Percentiles rank a stretch among this genome's conserved stretches.
Evolutionary conservation across 2,888 invertebrate species (phyloP).

Genomic region (Rhagonycha lutea): DNA sequence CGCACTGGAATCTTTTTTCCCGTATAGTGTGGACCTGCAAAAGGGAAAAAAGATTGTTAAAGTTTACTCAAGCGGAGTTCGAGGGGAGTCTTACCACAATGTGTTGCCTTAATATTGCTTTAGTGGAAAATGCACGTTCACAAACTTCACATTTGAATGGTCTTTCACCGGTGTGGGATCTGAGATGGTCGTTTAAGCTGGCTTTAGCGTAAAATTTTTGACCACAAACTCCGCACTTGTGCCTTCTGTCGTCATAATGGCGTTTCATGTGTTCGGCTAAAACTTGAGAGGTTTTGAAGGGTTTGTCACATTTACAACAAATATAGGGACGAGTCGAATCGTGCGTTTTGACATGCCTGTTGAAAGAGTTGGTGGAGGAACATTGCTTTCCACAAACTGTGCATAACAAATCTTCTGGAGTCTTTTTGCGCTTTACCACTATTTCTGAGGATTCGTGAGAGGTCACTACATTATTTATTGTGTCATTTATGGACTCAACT

Average conservation of each 20-base stretch:
- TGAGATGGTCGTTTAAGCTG: constrained; percentile 36
- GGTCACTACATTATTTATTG: constrained; percentile 11
- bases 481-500: not conserved
- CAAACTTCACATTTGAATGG: constrained; percentile 57
- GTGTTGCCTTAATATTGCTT: constrained; percentile 38
- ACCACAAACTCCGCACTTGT: constrained; percentile 36
- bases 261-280: constrained; percentile 38
- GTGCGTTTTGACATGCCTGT: constrained; percentile 36
- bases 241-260: constrained; percentile 39
- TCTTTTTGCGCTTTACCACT: constrained; percentile 26
- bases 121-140: constrained; percentile 35
- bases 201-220: constrained; percentile 39
- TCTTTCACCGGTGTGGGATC: constrained; percentile 54
- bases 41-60: not conserved
- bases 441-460: not conserved
- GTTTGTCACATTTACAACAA: constrained; percentile 38
- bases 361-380: constrained; percentile 33
- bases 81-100: constrained; percentile 30
- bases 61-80: not conserved
- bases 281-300: constrained; percentile 38
- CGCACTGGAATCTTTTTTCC: constrained; percentile 38
- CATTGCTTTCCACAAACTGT: constrained; percentile 34
- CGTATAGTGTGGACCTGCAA: constrained; percentile 37
- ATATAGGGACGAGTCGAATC: constrained; percentile 33
- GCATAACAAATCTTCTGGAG: constrained; percentile 27